A percentile compares a stretch with the other conserved stretches of the same genome.
Evolutionary conservation across 2,888 invertebrate species (phyloP).

Genomic region (Orthosia incerta): DNA sequence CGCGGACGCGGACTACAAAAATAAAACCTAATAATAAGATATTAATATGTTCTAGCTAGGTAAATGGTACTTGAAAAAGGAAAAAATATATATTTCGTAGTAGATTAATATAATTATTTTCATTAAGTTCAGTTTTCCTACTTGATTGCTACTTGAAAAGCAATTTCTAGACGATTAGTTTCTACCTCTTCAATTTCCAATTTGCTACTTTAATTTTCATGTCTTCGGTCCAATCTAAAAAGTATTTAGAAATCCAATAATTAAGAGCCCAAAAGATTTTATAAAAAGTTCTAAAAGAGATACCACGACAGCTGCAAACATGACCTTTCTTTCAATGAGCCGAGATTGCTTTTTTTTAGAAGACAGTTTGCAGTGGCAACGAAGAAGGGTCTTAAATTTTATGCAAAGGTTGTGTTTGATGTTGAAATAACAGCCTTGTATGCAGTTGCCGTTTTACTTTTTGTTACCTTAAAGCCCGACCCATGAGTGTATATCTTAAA

Average conservation of each 20-base stretch:
- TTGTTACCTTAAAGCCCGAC: neutral
- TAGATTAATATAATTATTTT: neutral
- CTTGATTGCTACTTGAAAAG: neutral
- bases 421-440: neutral
- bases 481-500: too few relatives aligned
- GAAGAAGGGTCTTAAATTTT: neutral
- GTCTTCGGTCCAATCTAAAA: slow-evolving; percentile 15
- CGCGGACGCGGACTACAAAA: neutral
- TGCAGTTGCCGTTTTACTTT: neutral
- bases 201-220: slow-evolving; percentile 20
- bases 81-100: too few relatives aligned
- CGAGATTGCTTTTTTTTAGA: slow-evolving; percentile 23
- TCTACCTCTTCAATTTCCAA: slow-evolving; percentile 12
- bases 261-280: slow-evolving; percentile 55
- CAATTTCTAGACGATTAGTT: neutral
- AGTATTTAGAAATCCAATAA: slow-evolving; percentile 51
- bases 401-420: neutral
- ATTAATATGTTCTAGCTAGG: neutral
- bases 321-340: slow-evolving; percentile 16
- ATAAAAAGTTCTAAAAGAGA: slow-evolving; percentile 47
- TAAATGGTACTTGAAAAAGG: neutral
- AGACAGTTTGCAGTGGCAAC: neutral
- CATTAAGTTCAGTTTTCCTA: neutral
- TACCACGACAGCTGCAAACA: slow-evolving; percentile 32
- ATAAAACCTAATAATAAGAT: neutral